Evolutionary conservation across 2,888 invertebrate genomes (phyloP), one percentile per base, ranked within the genome.

Genomic region (Rhamphomyia laevipes): DNA sequence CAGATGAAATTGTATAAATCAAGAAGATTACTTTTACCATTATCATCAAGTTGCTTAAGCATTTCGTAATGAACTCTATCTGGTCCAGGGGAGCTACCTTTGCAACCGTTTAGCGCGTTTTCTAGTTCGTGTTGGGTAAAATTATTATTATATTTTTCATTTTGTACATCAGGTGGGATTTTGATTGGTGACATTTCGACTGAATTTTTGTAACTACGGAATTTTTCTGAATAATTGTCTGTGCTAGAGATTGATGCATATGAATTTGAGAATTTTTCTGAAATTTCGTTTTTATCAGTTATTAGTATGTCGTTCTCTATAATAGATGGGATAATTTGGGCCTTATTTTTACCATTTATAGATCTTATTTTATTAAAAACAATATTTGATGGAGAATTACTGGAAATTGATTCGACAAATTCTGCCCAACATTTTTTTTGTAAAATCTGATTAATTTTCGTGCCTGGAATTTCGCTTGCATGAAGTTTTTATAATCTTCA

Each of bases 91-190:
- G 35, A 45, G 2, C 15, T n/a, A 2, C 33, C 45, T 23, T 45
- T 45, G 4, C 35, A 35, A 11, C 18, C 3, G 4, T n/a, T 2
- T 21, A 45, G 10, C 1, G 12, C 2, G 4, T 18, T 4, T 15
- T 45, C 23, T 15, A 45, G 12, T 37, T 45, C 45, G n/a, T 21
- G 7, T 4, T 30, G 1, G 3, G 43, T 16, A 30, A 43, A 43
- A 12, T 7, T 6, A 15, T 10, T 11, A 11, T 43, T 43, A n/a
- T n/a, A n/a, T 16, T 44, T 13, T 37, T 48, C 12, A 44, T 48
- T n/a, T 30, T 27, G 40, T 42, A 44, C 17, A 48, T 45, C 15
- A 38, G 43, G 2, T 35, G 46, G 18, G 46, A 49, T 21, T 46
- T 49, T 17, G 17, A 17, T 43, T 23, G 23, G 43, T 15, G 43